Percentiles rank a stretch among this genome's conserved stretches.
Evolutionary conservation across 2,797 vertebrate species (phyloP).

Genomic region (Sebastes hubbsi): DNA sequence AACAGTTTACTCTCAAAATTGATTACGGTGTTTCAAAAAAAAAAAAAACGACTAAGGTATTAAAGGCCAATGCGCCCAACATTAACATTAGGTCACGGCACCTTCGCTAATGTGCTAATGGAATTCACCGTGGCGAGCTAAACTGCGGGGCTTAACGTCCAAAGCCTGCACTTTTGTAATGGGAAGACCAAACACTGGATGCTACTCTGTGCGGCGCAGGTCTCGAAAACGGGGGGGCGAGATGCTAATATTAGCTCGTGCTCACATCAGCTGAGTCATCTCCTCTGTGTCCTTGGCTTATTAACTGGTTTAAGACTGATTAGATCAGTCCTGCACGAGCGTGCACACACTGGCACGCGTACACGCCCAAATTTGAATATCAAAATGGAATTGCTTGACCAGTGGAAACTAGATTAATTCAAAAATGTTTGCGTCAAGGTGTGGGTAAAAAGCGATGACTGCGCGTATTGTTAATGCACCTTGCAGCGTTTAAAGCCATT

Average conservation of each 20-base stretch:
- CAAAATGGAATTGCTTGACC: constrained; percentile 80
- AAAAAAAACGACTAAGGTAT: constrained; percentile 8
- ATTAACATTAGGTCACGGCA: constrained; percentile 72
- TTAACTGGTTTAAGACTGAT: constrained; percentile 82
- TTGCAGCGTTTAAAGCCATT: constrained; percentile 78
- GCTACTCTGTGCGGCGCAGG: constrained; percentile 38
- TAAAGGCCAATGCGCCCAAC: constrained; percentile 40
- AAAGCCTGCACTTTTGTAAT: constrained; percentile 56
- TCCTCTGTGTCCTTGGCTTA: constrained; percentile 83
- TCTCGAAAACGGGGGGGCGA: constrained; percentile 41
- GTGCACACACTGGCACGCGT: constrained; percentile 34
- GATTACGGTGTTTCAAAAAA: constrained; percentile 21
- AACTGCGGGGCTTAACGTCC: constrained; percentile 60
- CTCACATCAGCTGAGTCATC: constrained; percentile 85
- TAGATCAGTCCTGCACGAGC: constrained; percentile 70
- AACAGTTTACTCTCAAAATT: constrained; percentile 19
- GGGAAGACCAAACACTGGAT: constrained; percentile 37
- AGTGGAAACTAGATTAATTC: constrained; percentile 79
- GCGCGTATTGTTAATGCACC: constrained; percentile 77
- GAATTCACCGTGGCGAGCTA: constrained; percentile 61
- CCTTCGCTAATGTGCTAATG: constrained; percentile 73
- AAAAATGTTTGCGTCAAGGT: constrained; percentile 74
- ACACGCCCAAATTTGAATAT: constrained; percentile 73
- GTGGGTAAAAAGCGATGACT: constrained; percentile 71
- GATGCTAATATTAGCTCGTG: constrained; percentile 80